Base-by-base conservation (phyloP, 2,797 vertebrate genomes). In the Chelon auratus region DNA sequence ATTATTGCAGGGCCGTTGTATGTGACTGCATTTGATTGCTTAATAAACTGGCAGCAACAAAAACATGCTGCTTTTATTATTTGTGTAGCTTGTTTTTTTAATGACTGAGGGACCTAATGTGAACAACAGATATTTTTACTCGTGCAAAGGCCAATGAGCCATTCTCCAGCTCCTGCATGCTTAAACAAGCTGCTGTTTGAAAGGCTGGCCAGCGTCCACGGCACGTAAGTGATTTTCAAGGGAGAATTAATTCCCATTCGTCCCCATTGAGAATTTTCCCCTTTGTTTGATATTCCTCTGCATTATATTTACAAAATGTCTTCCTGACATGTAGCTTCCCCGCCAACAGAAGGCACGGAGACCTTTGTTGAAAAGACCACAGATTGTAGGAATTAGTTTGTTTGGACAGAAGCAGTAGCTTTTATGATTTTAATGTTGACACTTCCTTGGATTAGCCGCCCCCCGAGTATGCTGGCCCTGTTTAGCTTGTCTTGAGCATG, bases 81-180 rank as follows among this genome's bases (percentile, higher is more conserved):
- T 65, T 73, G 8, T 30, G 13, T 50, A 2, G 62, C 45, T 56
- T 66, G 42, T 65, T 72, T 78, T 53, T 79, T 75, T 63, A 72
- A 75, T 51, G 63, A 62, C 18, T 50, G 37, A 51, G 51, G 53
- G 61, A 68, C 70, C 74, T 69, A 68, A 77, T 65, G 61, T 59
- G 61, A 73, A 40, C 45, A 55, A 77, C 73, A 77, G 62, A 69
- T 30, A 65, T 64, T 65, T 68, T 75, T 63, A 55, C 42, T 12
- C 62, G 24, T 69, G 52, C 62, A 18, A 37, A 56, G 60, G 51
- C 68, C 81, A 80, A 40, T 62, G 64, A 82, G 68, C 60, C 45
- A 48, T 72, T 86, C 58, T 69, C 78, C 68, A 63, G 81, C 85
- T 76, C 51, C 68, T 59, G 60, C 80, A 80, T 60, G 42, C 56